Evolutionary conservation across 2,113 vertebrate species (phyloP).

Genomic region (Saguinus imperator): DNA sequence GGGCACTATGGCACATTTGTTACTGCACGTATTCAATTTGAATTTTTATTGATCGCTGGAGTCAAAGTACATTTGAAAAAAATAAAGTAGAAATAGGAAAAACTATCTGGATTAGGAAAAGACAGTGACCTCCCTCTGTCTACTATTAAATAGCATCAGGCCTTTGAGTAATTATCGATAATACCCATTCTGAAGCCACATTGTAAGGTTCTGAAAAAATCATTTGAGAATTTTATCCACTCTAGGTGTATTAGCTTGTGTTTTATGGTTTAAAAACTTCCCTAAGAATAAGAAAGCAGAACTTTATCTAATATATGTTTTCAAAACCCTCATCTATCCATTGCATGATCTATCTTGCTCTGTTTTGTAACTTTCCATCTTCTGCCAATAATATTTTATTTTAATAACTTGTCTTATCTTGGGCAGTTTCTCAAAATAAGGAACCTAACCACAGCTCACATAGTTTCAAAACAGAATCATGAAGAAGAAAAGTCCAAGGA

Average conservation of each 20-base stretch:
- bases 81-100: neutral
- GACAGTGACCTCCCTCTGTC: neutral
- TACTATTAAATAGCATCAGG: slow-evolving; percentile 37
- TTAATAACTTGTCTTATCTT: neutral
- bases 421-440: neutral
- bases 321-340: neutral
- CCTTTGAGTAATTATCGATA: slow-evolving; percentile 48
- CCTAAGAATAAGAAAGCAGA: neutral
- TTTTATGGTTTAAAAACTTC: slow-evolving; percentile 19
- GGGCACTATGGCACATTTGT: neutral
- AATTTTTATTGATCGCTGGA: slow-evolving; percentile 17
- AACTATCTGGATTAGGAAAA: neutral
- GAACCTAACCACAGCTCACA: neutral
- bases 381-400: slow-evolving; percentile 11
- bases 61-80: slow-evolving; percentile 38
- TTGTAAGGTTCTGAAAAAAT: slow-evolving; percentile 38
- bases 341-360: neutral
- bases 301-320: neutral
- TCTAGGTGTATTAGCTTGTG: neutral
- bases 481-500: neutral
- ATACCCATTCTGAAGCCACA: neutral
- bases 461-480: neutral
- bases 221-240: slow-evolving; percentile 3
- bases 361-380: neutral
- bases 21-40: neutral